phyloP scores from a whole-genome alignment of 2,113 vertebrate genomes.

The Chrysemys picta region DNA sequence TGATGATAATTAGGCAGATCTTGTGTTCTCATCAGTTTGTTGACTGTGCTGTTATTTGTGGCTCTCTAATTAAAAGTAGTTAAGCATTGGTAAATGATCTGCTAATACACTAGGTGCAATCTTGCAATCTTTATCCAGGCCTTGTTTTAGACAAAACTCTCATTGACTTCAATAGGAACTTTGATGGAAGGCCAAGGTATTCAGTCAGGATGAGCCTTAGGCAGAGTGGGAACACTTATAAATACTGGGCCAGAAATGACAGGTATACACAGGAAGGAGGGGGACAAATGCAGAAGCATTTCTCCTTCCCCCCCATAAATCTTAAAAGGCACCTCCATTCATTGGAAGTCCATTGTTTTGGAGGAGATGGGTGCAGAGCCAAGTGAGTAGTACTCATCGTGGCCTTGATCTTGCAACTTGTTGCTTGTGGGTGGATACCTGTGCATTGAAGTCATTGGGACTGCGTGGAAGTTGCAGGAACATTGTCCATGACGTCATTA shows the following conservation, averaged over 20 bases:
- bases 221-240: background rate
- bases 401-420: background rate
- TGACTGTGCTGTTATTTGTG: slow-evolving; percentile 20
- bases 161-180: background rate
- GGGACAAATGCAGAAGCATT: background rate
- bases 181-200: background rate
- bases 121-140: background rate
- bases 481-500: rapidly evolving
- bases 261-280: background rate
- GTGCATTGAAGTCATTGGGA: background rate
- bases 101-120: background rate
- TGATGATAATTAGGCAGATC: background rate
- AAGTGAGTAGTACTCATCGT: rapidly evolving
- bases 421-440: background rate
- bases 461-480: background rate
- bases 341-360: background rate
- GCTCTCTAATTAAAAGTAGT: slow-evolving; percentile 42
- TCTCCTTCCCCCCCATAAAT: background rate
- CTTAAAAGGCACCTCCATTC: background rate
- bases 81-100: slow-evolving; percentile 20
- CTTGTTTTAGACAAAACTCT: background rate
- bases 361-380: background rate
- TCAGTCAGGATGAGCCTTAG: background rate
- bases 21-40: slow-evolving; percentile 23
- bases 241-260: background rate